Evolutionary conservation across 2,113 vertebrate species (phyloP).

Genomic region (Axis porcinus): DNA sequence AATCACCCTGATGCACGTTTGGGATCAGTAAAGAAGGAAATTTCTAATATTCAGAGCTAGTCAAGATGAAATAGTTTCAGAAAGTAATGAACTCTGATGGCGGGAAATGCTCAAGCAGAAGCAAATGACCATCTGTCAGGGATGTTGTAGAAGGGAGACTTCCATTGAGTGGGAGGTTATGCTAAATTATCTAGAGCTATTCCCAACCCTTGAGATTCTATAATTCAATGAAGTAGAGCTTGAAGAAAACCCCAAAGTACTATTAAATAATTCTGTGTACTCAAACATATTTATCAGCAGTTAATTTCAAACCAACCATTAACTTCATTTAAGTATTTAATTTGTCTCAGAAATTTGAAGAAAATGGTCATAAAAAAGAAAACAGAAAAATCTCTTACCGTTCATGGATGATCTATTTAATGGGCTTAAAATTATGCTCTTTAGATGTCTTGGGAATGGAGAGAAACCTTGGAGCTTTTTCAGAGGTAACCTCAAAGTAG

Average conservation of each 20-base stretch:
- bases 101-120: not conserved
- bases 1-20: not conserved
- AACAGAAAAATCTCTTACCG: slow-evolving; percentile 9
- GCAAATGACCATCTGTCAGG: slow-evolving; percentile 6
- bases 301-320: slow-evolving; percentile 60
- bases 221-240: slow-evolving; percentile 10
- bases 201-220: slow-evolving; percentile 15
- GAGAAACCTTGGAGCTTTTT: not conserved
- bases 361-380: slow-evolving; percentile 37
- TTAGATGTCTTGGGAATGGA: not conserved
- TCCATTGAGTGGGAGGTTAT: slow-evolving; percentile 42
- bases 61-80: not conserved
- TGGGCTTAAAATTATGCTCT: not conserved
- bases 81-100: not conserved
- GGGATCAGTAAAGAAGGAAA: not conserved
- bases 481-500: not conserved
- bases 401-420: slow-evolving; percentile 19
- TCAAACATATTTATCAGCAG: slow-evolving; percentile 18
- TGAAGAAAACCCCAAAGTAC: slow-evolving; percentile 31
- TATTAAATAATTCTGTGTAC: slow-evolving; percentile 19
- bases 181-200: slow-evolving; percentile 25
- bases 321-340: slow-evolving; percentile 55
- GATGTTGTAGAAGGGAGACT: not conserved
- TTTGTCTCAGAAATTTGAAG: slow-evolving; percentile 45
- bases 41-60: not conserved